Base-by-base conservation (phyloP, 2,888 invertebrate species). In the Acleris sparsana region DNA sequence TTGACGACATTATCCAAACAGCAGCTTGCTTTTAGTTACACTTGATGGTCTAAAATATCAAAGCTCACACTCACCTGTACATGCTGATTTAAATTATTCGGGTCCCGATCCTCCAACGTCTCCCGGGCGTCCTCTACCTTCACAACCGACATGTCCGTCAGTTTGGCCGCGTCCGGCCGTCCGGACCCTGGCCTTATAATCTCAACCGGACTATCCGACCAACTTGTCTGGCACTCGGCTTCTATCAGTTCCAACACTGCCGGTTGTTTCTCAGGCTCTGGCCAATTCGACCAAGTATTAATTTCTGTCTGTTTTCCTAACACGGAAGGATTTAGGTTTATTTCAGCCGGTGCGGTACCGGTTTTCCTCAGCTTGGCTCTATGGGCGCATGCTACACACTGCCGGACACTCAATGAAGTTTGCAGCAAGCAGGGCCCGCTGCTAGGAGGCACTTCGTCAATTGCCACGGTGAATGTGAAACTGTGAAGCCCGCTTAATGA, bases 81-180 rank as follows among this genome's bases (percentile, higher is more conserved):
- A 82, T 96, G 95, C 67, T 94, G 93, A 77, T 96, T 96, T 69
- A 96, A 82, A 69, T 92, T 93, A 74, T 95, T 95, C 0, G 96
- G 96, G 78, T 96, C 96, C 69, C 96, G 84, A 74, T 95, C 95
- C 75, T 95, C 95, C 67, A 96, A 84, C 59, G 94, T 93, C 52
- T 92, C 89, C 6, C 83, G 82, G 49, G 88, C 84, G 2, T 75
- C 84, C 60, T 89, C 92, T 57, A 92, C 86, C 70, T 93, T 93
- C 4, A 79, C 65, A 2, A 71, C 71, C 69, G 70, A 69, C 61
- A 66, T 67, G n/a, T 48, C 60, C 49, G 55, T 43, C 55, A 55
- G 55, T 16, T 20, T 22, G 57, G 6, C 22, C 44, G 22, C 11
- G 53, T 39, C 39, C 48, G 29, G 33, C 49, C 20, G 48, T 20